Evolutionary conservation across 1,140 invertebrate species (phyloP).

Genomic region (Bacillus rossius): DNA sequence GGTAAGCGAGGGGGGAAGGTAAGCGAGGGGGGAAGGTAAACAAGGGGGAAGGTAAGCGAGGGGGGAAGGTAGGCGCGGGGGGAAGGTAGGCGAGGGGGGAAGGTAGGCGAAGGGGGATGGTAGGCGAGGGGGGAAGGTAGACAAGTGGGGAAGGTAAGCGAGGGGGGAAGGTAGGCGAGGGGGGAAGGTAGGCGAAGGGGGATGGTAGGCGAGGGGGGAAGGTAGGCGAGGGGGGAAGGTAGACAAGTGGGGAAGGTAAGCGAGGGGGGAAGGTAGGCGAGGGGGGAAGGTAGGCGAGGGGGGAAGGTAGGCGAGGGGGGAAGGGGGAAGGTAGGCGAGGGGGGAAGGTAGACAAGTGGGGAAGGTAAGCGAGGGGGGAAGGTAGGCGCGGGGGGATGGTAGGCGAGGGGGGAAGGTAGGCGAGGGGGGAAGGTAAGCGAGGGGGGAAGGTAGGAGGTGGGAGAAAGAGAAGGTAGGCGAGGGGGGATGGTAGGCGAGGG

Average conservation of each 20-base stretch:
- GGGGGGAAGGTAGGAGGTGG: no score
- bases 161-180: no score
- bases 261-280: not conserved
- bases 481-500: no score
- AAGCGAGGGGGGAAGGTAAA: no score
- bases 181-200: no score
- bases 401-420: not conserved
- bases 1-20: no score
- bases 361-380: not conserved
- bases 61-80: no score
- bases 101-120: not conserved
- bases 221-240: not conserved
- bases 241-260: not conserved
- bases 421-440: not conserved
- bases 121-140: not conserved
- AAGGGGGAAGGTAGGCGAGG: not conserved
- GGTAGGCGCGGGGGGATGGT: not conserved
- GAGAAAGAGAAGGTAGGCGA: no score
- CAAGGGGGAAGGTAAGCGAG: no score
- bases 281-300: not conserved
- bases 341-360: not conserved
- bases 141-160: not conserved
- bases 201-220: not conserved
- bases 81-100: no score
- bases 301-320: not conserved